Evolutionary conservation across 2,113 vertebrate species (phyloP).

Genomic region (Dolichallabes microphthalmus): DNA sequence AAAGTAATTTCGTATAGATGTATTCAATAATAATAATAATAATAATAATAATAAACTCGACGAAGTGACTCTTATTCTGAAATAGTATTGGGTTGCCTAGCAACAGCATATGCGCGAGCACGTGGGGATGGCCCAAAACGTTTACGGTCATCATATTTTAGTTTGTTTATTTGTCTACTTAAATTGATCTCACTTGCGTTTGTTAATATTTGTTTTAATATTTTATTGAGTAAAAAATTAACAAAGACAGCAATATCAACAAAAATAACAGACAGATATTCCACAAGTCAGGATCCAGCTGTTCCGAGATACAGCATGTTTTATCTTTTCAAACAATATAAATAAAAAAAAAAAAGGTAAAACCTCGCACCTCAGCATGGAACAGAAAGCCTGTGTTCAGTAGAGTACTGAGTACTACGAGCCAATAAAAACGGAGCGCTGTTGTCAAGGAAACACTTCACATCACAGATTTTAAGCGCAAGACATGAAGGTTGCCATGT

Average conservation of each 20-base stretch:
- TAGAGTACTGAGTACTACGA: background rate
- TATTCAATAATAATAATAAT: background rate
- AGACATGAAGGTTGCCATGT: background rate
- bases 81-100: background rate
- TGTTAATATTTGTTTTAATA: background rate
- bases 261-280: no score
- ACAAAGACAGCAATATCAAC: no score
- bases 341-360: background rate
- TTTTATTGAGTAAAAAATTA: background rate
- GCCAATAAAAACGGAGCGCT: constrained; percentile 13
- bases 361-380: background rate
- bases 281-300: no score
- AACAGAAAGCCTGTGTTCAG: background rate
- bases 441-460: constrained; percentile 57
- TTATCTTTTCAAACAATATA: background rate
- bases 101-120: background rate
- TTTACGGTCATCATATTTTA: background rate
- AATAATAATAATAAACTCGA: background rate
- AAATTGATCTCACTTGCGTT: background rate
- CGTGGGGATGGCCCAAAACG: background rate
- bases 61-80: background rate
- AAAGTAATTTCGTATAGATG: background rate
- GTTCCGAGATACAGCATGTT: no score
- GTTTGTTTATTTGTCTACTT: background rate
- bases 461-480: constrained; percentile 43